Base-by-base conservation (phyloP, 2,888 invertebrate genomes). In the Aproaerema taeniolella region DNA sequence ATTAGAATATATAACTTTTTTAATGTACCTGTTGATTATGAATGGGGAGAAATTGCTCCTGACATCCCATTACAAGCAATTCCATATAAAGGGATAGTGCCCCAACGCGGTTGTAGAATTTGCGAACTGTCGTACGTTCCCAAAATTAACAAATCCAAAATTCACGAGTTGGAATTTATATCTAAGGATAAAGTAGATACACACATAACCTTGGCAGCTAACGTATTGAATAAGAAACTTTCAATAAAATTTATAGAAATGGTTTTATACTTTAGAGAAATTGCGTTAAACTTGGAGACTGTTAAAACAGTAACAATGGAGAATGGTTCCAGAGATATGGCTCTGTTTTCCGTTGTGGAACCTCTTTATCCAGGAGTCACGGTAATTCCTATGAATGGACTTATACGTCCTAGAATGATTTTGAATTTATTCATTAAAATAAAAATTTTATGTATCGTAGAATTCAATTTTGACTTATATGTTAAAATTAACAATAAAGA, bases 301-400 rank as follows among this genome's bases (percentile, higher is more conserved):
- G 44, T 58, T 16, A 80, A 85, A 50, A 87, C 70, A 52, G 75
- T 89, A 0, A 79, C 79, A 52, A 53, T 90, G 24, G 80, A 76
- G 52, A 90, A 90, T 60, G 78, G 83, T 11, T 81, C 90, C 1
- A 81, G 88, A 44, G 87, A 88, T 55, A 68, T 81, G 31, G 86
- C 87, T 1, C 53, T 69, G 2, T 89, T 88, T 65, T 59, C 77
- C 34, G 87, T 90, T 55, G 66, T 87, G 20, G 69, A 89, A 32
- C 87, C 87, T 1, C 54, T 77, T 9, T 66, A 81, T 35, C 80
- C 81, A 34, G 80, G 87, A 34, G 72, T 89, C 48, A 67, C 44
- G 41, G 71, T 91, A 35, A 68, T 82, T 50, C 91, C 91, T 1
- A 67, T 70, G 57, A 58, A 45, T 42, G 91, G 90, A 15, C 68